Conservation (phyloP, 1,140 invertebrate species). For the Caenorhabditis briggsae region DNA sequence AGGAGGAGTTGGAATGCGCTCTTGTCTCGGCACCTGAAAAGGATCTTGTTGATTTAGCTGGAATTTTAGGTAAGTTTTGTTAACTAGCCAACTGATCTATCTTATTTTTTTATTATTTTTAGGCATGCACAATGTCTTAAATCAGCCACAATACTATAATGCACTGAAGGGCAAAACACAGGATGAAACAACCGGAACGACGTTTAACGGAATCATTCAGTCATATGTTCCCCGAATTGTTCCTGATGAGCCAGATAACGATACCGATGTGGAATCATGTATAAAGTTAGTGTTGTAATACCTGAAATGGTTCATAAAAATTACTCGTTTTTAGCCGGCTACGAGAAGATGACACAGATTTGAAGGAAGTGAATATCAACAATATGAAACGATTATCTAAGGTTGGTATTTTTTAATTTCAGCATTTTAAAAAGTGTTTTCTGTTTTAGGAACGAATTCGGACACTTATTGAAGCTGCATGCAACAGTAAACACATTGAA, state of each 20-base stretch:
- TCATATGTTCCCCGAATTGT: constrained; percentile 78
- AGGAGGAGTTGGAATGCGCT: constrained; percentile 84
- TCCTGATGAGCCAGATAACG: constrained; percentile 79
- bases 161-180: constrained; percentile 81
- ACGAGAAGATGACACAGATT: constrained; percentile 87
- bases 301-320: neutral
- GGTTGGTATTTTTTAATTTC: constrained; percentile 89
- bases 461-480: constrained; percentile 60
- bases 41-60: constrained; percentile 98
- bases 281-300: constrained; percentile 74
- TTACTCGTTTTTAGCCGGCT: constrained; percentile 66
- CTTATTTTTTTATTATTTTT: constrained; percentile 73
- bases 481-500: constrained; percentile 78
- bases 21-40: constrained; percentile 91
- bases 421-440: constrained; percentile 82
- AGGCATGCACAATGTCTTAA: constrained; percentile 99
- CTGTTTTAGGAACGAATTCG: constrained; percentile 60
- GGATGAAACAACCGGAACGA: constrained; percentile 76
- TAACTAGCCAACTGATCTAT: too few relatives aligned
- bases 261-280: constrained; percentile 80
- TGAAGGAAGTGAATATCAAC: constrained; percentile 93
- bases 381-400: constrained; percentile 98
- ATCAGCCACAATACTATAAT: constrained; percentile 99
- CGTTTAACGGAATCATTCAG: constrained; percentile 77
- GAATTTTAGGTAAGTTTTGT: constrained; percentile 81